Percentiles rank a stretch among this genome's conserved stretches.
Conservation (phyloP, 2,113 vertebrate species). For the Taxidea taxus region DNA sequence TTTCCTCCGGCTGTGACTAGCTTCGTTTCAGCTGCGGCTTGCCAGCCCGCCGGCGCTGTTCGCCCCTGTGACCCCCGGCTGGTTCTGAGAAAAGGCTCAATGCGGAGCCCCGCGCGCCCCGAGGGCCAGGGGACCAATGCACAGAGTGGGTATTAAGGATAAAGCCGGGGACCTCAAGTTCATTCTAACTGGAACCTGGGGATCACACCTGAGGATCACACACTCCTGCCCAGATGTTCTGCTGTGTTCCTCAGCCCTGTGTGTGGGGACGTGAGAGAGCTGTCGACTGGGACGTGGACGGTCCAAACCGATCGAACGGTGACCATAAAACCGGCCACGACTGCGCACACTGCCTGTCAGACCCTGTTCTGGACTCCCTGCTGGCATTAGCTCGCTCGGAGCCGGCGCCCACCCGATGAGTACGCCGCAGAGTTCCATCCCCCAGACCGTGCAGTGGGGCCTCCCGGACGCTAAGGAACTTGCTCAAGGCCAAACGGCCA, state of each 20-base stretch:
- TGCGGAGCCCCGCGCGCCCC: neutral
- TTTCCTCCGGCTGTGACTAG: neutral
- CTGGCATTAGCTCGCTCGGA: neutral
- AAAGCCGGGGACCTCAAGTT: neutral
- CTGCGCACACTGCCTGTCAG: neutral
- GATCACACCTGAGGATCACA: too few relatives aligned
- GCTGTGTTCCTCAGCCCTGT: neutral
- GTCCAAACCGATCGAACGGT: neutral
- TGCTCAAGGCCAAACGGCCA: neutral
- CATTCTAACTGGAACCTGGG: neutral
- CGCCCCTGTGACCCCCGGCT: neutral
- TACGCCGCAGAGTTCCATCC: neutral
- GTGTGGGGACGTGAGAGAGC: neutral
- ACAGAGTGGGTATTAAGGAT: neutral
- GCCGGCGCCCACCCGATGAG: neutral
- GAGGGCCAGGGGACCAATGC: neutral
- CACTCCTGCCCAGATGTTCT: neutral
- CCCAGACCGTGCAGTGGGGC: neutral
- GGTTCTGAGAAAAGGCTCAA: neutral
- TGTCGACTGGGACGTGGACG: neutral
- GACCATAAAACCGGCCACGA: neutral
- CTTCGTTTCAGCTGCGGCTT: neutral
- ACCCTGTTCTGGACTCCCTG: neutral
- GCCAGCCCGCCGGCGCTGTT: neutral
- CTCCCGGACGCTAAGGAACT: neutral